A percentile compares a stretch with the other conserved stretches of the same genome.
phyloP scores from a whole-genome alignment of 2,797 vertebrate genomes.

The Tamandua tetradactyla region DNA sequence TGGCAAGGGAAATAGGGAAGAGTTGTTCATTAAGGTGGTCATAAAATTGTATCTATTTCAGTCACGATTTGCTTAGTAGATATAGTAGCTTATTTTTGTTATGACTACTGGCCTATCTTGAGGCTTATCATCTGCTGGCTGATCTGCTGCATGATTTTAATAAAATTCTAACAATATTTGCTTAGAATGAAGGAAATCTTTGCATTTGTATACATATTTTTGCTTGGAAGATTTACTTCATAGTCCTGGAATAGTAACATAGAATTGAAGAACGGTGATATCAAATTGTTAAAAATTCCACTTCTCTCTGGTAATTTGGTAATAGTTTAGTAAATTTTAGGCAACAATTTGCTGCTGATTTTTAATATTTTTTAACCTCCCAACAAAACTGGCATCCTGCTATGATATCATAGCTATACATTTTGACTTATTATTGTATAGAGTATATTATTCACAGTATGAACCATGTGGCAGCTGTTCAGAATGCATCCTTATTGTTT shows the following conservation, averaged over 20 bases:
- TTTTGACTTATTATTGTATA: slow-evolving; percentile 43
- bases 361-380: slow-evolving; percentile 40
- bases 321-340: slow-evolving; percentile 34
- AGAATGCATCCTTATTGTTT: neutral
- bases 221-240: slow-evolving; percentile 53
- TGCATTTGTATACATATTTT: neutral
- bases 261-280: slow-evolving; percentile 12
- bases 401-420: neutral
- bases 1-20: neutral
- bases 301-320: slow-evolving; percentile 1
- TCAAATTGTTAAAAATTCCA: neutral
- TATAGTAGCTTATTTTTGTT: slow-evolving; percentile 34
- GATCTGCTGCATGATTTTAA: slow-evolving; percentile 17
- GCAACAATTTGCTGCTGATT: slow-evolving; percentile 24
- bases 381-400: neutral
- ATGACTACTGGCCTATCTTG: slow-evolving; percentile 43
- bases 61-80: slow-evolving; percentile 19
- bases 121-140: slow-evolving; percentile 53
- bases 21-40: slow-evolving; percentile 31
- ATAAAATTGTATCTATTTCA: slow-evolving; percentile 49
- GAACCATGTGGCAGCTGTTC: neutral
- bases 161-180: slow-evolving; percentile 46
- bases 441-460: neutral
- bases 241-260: neutral
- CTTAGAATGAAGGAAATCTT: slow-evolving; percentile 36